These are phyloP conservation scores for Brenthis ino DNA, from an alignment of 2,888 invertebrate genomes.

Conservation along the genomic window DNA sequence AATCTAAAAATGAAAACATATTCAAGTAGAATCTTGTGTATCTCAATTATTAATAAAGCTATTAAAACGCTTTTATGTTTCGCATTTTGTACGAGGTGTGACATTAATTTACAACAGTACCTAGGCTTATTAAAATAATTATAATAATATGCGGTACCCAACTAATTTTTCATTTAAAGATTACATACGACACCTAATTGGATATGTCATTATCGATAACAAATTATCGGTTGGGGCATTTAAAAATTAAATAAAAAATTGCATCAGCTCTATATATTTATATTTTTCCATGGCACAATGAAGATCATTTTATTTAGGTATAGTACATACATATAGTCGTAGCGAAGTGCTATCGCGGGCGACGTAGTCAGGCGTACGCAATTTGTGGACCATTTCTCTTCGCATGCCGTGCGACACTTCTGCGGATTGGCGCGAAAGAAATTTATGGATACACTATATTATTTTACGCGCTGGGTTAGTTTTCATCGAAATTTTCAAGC, in stretches of 20 bases:
- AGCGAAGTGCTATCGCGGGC: conserved; percentile 43
- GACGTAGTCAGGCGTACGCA: conserved; percentile 63
- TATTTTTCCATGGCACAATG: conserved; percentile 17
- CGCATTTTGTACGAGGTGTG: conserved; percentile 47
- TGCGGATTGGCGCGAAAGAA: conserved; percentile 60
- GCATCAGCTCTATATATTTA: background rate
- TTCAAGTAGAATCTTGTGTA: background rate
- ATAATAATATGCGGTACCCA: conserved; percentile 5
- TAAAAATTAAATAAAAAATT: conserved; percentile 1
- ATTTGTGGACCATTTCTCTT: conserved; percentile 74
- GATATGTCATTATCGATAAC: background rate
- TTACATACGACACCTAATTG: conserved; percentile 10
- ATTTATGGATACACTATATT: conserved; percentile 50
- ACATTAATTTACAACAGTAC: conserved; percentile 56
- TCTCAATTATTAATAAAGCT: conserved; percentile 2
- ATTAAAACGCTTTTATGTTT: conserved; percentile 28
- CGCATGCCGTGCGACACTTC: conserved; percentile 63
- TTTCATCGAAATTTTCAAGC: conserved; percentile 15
- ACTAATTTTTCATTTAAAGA: conserved; percentile 15
- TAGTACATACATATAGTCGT: conserved; percentile 33
- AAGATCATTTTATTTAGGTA: conserved; percentile 38
- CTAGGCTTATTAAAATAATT: conserved; percentile 45
- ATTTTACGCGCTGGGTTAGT: conserved; percentile 27
- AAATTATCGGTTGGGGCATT: background rate
- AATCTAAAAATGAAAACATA: too few relatives aligned